These are phyloP conservation scores for Thamnophis sirtalis DNA, from an alignment of 2,113 vertebrate species.

Conservation along the genomic window DNA sequence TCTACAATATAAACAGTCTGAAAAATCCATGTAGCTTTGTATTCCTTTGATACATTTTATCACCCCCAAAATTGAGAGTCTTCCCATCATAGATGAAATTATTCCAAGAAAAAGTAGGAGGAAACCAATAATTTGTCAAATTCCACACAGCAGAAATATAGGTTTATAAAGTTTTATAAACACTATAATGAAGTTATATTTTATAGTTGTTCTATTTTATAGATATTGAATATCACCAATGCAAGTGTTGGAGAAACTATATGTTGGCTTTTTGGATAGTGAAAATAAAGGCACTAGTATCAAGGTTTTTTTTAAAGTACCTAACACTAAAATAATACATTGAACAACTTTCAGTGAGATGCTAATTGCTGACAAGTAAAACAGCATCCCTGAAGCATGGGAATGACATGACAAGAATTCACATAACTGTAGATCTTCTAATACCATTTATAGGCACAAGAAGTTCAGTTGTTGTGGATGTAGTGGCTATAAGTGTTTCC, in stretches of 20 bases:
- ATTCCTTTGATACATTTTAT: neutral
- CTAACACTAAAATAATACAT: neutral
- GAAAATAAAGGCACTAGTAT: neutral
- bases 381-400: neutral
- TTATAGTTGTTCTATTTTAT: neutral
- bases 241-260: neutral
- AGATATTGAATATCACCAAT: neutral
- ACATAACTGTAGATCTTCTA: neutral
- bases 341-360: neutral
- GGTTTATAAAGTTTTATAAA: neutral
- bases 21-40: neutral
- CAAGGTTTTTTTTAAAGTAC: neutral
- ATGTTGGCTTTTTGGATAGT: neutral
- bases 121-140: neutral
- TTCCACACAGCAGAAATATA: neutral
- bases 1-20: neutral
- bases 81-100: neutral
- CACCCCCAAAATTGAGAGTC: neutral
- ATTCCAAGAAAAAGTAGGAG: neutral
- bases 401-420: neutral
- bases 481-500: neutral
- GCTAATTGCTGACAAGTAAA: neutral
- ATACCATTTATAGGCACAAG: neutral
- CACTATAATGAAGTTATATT: neutral
- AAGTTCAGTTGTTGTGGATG: neutral